Conservation (phyloP, 2,113 vertebrate species). For the Malurus elegans region DNA sequence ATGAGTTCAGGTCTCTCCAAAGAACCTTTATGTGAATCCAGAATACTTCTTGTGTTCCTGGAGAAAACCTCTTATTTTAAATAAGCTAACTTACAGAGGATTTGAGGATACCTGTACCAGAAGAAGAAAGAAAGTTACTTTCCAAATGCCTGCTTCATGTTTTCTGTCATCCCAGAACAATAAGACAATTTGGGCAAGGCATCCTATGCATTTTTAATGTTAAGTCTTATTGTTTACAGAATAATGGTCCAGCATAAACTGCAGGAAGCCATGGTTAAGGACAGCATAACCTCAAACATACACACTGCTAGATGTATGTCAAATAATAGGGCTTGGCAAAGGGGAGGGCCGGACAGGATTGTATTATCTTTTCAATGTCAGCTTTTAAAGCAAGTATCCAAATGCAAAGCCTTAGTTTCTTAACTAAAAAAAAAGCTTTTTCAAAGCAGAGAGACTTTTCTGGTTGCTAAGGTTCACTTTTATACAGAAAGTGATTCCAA, state of each 20-base stretch:
- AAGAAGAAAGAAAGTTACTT: background rate
- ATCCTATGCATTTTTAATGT: background rate
- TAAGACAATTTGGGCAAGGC: background rate
- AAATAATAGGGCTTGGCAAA: background rate
- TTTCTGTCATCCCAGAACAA: background rate
- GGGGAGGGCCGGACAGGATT: background rate
- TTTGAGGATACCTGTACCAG: background rate
- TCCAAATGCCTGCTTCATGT: background rate
- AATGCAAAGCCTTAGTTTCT: background rate
- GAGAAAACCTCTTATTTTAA: background rate
- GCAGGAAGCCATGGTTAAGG: background rate
- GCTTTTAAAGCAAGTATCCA: background rate
- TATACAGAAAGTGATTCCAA: background rate
- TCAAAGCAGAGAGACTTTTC: background rate
- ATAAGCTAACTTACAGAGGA: background rate
- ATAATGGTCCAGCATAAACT: background rate
- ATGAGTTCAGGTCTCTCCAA: background rate
- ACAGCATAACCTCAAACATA: background rate
- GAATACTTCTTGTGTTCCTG: background rate
- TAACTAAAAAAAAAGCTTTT: background rate
- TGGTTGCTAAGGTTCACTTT: background rate
- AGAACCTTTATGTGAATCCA: background rate
- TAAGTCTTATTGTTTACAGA: background rate
- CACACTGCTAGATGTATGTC: fast-evolving
- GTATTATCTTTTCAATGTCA: background rate